Evolutionary conservation across 2,797 vertebrate species (phyloP), one percentile per base, ranked within the genome.

Genomic region (Myripristis jacobus): DNA sequence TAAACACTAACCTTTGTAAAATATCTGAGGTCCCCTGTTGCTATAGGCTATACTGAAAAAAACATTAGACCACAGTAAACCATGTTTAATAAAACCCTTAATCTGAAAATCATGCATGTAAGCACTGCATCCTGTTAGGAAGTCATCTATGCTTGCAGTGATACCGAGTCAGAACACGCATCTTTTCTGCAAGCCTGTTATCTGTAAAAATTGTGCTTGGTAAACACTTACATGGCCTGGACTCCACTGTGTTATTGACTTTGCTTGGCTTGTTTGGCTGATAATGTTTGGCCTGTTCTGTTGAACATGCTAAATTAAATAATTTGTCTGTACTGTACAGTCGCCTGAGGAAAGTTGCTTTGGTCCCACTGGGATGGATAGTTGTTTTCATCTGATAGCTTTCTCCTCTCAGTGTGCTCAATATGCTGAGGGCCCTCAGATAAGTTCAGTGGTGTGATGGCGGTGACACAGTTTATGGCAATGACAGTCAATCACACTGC

Each of bases 101-200:
- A 86, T 88, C 85, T 88, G 34, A 74, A 71, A 58, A 73, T 71
- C 69, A 87, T 36, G 63, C 77, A 70, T 61, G 58, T 61, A 61
- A 75, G 56, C 60, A 54, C 61, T 71, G 57, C 80, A 85, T 87
- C 86, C 89, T 88, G 83, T 79, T 46, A 75, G 76, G 66, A 80
- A 70, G 65, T 55, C 44, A 73, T 73, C n/a, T 34, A 60, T 68
- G 83, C 78, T 67, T 71, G 34, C 55, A 61, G 13, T 50, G 64
- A 75, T 69, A 80, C 79, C 73, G 8, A 64, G 59, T 63, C 51
- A 46, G 67, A 52, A 6, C 59, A 11, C 44, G 50, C 47, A 31
- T 58, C 43, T 52, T 24, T 61, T 64, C 54, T 50, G 21, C 12
- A 22, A 50, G 22, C 21, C 48, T 22, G 48, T 51, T 51, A 24